These are phyloP conservation scores for Dyspetes luteomarginatus DNA, from an alignment of 2,888 invertebrate genomes.

Conservation along the genomic window DNA sequence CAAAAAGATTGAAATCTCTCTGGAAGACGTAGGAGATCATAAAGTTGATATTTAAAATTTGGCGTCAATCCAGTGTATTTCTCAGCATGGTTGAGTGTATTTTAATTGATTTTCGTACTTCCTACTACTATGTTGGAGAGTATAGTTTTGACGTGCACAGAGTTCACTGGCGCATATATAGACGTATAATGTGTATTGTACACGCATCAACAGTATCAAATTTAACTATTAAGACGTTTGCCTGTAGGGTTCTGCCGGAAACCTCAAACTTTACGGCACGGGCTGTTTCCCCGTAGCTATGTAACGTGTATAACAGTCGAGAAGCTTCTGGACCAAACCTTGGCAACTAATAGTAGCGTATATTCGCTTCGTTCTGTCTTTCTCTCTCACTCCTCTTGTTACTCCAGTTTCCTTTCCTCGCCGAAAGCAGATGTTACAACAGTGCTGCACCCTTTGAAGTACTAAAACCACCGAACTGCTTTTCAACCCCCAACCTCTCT, in stretches of 20 bases:
- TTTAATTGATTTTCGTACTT: constrained; percentile 64
- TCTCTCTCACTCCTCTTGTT: constrained; percentile 12
- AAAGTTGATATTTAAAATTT: neutral
- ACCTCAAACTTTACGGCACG: constrained; percentile 63
- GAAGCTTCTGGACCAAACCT: constrained; percentile 59
- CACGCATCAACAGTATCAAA: constrained; percentile 55
- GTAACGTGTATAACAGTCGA: constrained; percentile 53
- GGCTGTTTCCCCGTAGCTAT: constrained; percentile 57
- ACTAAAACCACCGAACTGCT: constrained; percentile 72
- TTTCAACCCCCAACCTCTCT: constrained; percentile 53
- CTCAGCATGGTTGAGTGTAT: constrained; percentile 47
- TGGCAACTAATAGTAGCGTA: constrained; percentile 57
- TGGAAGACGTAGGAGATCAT: no score
- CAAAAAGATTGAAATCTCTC: no score
- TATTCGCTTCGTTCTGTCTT: constrained; percentile 17
- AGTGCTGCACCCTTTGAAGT: constrained; percentile 68
- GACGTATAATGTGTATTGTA: constrained; percentile 23
- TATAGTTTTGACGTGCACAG: constrained; percentile 2
- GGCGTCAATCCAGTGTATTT: neutral
- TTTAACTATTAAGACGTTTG: constrained; percentile 70
- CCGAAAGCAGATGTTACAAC: constrained; percentile 63
- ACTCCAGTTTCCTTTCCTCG: constrained; percentile 49
- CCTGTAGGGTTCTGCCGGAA: constrained; percentile 32
- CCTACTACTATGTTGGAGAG: neutral
- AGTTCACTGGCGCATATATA: neutral